phyloP scores from a whole-genome alignment of 2,113 vertebrate genomes.

The Crotalus tigris region DNA sequence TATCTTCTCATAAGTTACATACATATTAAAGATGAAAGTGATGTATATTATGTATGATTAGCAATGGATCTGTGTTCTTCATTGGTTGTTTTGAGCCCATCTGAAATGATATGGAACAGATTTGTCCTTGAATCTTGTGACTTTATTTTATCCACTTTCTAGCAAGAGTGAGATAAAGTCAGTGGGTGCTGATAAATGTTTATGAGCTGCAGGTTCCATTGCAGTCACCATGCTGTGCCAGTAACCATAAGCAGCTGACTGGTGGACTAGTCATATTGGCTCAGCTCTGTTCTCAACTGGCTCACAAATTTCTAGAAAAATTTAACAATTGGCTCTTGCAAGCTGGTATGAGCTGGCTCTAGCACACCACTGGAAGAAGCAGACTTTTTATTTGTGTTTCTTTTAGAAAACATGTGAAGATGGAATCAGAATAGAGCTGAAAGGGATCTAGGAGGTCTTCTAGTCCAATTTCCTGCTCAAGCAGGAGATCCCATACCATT shows the following conservation, averaged over 20 bases:
- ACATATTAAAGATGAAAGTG: not conserved
- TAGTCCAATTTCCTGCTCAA: too few relatives aligned
- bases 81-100: not conserved
- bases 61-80: not conserved
- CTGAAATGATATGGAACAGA: not conserved
- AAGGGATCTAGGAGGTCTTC: too few relatives aligned
- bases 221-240: not conserved
- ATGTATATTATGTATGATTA: not conserved
- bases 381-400: not conserved
- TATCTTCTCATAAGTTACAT: not conserved
- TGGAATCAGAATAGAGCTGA: too few relatives aligned
- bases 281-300: not conserved
- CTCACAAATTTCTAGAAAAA: not conserved
- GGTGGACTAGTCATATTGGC: not conserved
- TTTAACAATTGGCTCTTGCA: not conserved
- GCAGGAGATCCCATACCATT: too few relatives aligned
- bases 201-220: not conserved
- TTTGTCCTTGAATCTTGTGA: not conserved
- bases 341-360: not conserved
- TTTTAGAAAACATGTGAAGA: not conserved
- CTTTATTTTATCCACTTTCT: not conserved
- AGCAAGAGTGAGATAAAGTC: not conserved
- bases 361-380: not conserved
- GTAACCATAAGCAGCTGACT: not conserved
- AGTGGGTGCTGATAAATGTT: not conserved